Base-by-base conservation (phyloP, 2,888 invertebrate genomes). In the Papilio elwesi region DNA sequence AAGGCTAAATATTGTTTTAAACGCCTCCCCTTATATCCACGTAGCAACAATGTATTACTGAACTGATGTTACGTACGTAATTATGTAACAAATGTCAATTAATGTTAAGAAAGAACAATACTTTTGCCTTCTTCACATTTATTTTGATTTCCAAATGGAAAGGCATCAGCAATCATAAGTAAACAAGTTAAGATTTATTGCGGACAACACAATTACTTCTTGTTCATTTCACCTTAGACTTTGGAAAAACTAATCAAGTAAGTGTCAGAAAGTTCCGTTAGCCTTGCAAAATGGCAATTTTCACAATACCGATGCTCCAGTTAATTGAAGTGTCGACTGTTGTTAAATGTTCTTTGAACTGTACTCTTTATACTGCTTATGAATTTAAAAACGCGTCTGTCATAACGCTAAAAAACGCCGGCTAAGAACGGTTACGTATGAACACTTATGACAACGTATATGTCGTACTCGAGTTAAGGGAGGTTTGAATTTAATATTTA, bases 241-340 rank as follows among this genome's bases (percentile, higher is more conserved):
- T 47, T 62, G 68, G 53, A 68, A 68, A 72, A 72, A 53, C 36
- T 68, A 72, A 72, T 72, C 72, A 72, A 72, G 68, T 11, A 63
- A 68, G 67, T 72, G 68, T 72, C 72, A 55, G 62, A 48, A 72
- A 68, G 55, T 68, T 73, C 72, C 72, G 68, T 72, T 72, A 72
- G 68, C 72, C 62, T 72, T 68, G 43, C 49, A 68, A 57, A 73
- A 73, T 64, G 64, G 68, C 59, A 53, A 63, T 72, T 68, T 36
- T 55, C 53, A 71, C 71, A 67, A 71, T 52, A 72, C 63, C 15
- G 72, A 48, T 52, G 68, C 36, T 0, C 43, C 13, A 63, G 57
- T 73, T 68, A 68, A 68, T 73, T 68, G 57, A 68, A 73, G 68
- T 73, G 68, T 73, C 72, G 64, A 73, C 51, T 64, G 72, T 63